Evolutionary conservation across 2,113 vertebrate genomes (phyloP), one percentile per base, ranked within the genome.

Genomic region (Hystrix brachyura): DNA sequence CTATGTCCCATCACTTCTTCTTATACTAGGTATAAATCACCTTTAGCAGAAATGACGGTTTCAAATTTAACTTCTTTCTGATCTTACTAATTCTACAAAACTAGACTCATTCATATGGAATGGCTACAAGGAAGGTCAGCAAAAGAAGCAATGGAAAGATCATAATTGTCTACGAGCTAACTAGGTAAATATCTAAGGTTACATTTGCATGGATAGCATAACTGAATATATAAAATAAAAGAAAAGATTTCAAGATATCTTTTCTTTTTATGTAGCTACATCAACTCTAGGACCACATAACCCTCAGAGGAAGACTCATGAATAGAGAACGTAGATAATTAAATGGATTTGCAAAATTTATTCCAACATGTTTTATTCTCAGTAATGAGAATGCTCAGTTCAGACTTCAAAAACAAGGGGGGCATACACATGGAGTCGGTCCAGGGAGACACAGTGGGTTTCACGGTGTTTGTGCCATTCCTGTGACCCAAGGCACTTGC

Each of bases 1-100:
- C 18, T 43, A n/a, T 78, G 91, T 60, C 34, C 60, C 14, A 59
- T 3, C 10, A 32, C 5, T 91, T 79, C 76, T 81, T 88, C 80
- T 80, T 87, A 6, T 67, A 87, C 23, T 95, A 59, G 51, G 87
- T 78, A 82, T 86, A 80, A 90, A 78, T 38, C 8, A 55, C 38
- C 46, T 65, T 34, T 84, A 87, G 69, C 43, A 80, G 92, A 95
- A 92, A 87, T 32, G 72, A 62, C 27, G 48, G 21, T 51, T 55
- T 95, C 69, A 25, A 96, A 88, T 78, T 65, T 91, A 86, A 78
- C 55, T 87, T 83, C 46, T 82, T 90, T 91, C 82, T 80, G 46
- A 69, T n/a, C 88, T 89, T 87, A 76, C 60, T 90, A 96, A 71
- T 72, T 93, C 71, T 89, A n/a, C 14, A 48, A 92, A 80, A 83